Evolutionary conservation across 2,113 vertebrate genomes (phyloP).

Genomic region (Stegastes partitus): DNA sequence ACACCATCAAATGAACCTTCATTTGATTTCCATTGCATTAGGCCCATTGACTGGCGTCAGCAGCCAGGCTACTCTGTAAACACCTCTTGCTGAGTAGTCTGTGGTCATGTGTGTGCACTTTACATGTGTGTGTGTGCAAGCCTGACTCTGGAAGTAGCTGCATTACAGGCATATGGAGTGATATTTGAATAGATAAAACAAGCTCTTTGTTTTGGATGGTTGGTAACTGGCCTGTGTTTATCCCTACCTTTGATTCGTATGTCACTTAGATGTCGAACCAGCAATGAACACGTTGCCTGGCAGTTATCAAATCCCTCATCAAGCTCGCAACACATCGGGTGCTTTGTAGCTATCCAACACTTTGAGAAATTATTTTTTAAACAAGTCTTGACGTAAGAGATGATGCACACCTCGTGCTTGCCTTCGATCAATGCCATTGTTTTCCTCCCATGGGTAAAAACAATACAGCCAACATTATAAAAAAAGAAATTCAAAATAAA

Average conservation of each 20-base stretch:
- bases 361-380: constrained; percentile 43
- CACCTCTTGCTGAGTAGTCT: constrained; percentile 63
- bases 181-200: constrained; percentile 57
- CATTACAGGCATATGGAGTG: constrained; percentile 17
- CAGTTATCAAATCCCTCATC: constrained; percentile 51
- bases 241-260: constrained; percentile 4
- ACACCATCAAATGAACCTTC: constrained; percentile 75
- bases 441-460: not conserved
- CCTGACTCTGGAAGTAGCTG: constrained; percentile 24
- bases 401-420: not conserved
- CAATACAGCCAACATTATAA: not conserved
- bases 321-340: constrained; percentile 21
- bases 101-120: constrained; percentile 43
- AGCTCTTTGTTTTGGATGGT: constrained; percentile 46
- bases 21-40: constrained; percentile 85
- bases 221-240: constrained; percentile 20
- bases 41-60: constrained; percentile 76
- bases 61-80: constrained; percentile 73
- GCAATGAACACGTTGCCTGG: constrained; percentile 33
- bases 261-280: constrained; percentile 19
- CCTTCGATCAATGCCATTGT: not conserved
- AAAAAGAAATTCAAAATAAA: constrained; percentile 2
- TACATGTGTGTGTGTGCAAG: constrained; percentile 20
- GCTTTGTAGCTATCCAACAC: constrained; percentile 12
- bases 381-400: constrained; percentile 11